A percentile compares a stretch with the other conserved stretches of the same genome.
Evolutionary conservation across 2,797 vertebrate genomes (phyloP).

Genomic region (Gastrophryne carolinensis): DNA sequence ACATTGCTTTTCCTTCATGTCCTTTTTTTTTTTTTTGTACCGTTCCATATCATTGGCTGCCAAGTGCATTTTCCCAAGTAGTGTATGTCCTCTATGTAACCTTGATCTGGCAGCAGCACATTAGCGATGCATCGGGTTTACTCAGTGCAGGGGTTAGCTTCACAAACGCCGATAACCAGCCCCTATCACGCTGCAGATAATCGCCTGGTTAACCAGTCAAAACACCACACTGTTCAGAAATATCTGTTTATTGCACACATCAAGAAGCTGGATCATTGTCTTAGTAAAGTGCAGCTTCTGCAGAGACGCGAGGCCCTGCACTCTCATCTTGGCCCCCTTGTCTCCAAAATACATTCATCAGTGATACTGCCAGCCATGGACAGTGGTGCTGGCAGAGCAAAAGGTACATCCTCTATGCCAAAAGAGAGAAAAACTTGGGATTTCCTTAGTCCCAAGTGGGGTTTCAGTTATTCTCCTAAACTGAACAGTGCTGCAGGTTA

Average conservation of each 20-base stretch:
- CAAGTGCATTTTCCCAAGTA: background rate
- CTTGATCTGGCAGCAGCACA: slow-evolving; percentile 21
- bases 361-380: slow-evolving; percentile 27
- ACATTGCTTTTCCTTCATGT: too few relatives aligned
- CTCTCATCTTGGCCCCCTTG: slow-evolving; percentile 1
- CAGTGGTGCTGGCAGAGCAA: slow-evolving; percentile 17
- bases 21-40: too few relatives aligned
- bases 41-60: too few relatives aligned
- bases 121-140: slow-evolving; percentile 1
- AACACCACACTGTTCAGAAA: slow-evolving; percentile 37
- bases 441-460: too few relatives aligned
- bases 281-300: slow-evolving; percentile 52
- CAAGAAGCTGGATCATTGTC: slow-evolving; percentile 50
- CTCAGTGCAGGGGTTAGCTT: background rate
- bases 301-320: slow-evolving; percentile 18
- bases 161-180: background rate
- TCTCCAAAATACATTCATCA: slow-evolving; percentile 51
- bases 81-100: slow-evolving; percentile 29
- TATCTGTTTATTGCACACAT: slow-evolving; percentile 52
- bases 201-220: slow-evolving; percentile 20
- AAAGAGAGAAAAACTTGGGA: slow-evolving; percentile 19
- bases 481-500: background rate
- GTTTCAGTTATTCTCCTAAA: background rate
- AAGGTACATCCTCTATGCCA: slow-evolving; percentile 3
- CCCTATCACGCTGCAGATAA: background rate